Evolutionary conservation across 2,797 vertebrate genomes (phyloP), one percentile per base, ranked within the genome.

Genomic region (Galagoides demidoff): DNA sequence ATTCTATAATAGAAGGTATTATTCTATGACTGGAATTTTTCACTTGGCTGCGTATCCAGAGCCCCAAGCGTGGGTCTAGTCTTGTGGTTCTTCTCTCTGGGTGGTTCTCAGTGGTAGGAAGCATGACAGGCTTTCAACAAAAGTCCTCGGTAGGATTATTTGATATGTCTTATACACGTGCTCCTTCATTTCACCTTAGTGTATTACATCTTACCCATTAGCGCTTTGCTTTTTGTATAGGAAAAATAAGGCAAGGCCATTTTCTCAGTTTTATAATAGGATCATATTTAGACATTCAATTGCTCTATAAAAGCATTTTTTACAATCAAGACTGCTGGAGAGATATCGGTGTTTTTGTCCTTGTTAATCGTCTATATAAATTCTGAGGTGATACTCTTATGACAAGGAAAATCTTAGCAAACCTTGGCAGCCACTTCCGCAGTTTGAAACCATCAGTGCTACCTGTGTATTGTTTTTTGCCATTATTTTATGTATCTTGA

Each of bases 351-450:
- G 1, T 55, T 91, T 87, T 90, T 83, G 37, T 77, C 43, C 10
- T 71, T n/a, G 34, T 82, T 57, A 90, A 76, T 89, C n/a, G n/a
- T 64, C 9, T 96, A 2, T 70, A 5, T 5, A 89, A n/a, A n/a
- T 66, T 39, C 8, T 68, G 31, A 92, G 59, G 17, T 55, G 22
- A 59, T 90, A 29, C 10, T 82, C 5, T 83, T 55, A 49, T 20
- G n/a, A 31, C 71, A 59, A 70, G 71, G 49, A 79, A 88, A 63
- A 79, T 90, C 34, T 92, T 82, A 68, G 79, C 12, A 68, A 92
- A 92, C 10, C 13, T 86, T 87, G 23, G 1, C 74, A 90, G 27
- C 22, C 81, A 27, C 7, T 70, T 90, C 39, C 89, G 86, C 16
- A 55, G 3, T 86, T 83, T 70, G 34, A 96, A 94, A 55, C 31